A percentile compares a stretch with the other conserved stretches of the same genome.
phyloP scores from a whole-genome alignment of 1,140 invertebrate species.

The Solenopsis fugax region DNA sequence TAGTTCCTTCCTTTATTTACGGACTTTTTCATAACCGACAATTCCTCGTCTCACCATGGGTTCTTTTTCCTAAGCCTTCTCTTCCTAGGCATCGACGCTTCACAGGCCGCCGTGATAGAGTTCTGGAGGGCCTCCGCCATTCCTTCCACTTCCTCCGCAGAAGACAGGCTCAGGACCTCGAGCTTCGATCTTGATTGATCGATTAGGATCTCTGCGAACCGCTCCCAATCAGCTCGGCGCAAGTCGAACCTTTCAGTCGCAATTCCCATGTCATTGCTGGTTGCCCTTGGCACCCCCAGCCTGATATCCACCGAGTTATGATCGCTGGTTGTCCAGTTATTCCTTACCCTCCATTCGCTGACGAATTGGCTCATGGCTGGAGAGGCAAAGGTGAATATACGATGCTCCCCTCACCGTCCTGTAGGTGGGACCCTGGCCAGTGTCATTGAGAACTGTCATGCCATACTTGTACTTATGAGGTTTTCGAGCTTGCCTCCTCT shows the following conservation, averaged over 20 bases:
- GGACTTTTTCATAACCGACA: too few relatives aligned
- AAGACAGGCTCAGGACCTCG: too few relatives aligned
- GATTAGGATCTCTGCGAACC: not conserved
- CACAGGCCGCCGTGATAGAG: not conserved
- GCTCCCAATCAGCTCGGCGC: not conserved
- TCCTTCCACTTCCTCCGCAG: not conserved
- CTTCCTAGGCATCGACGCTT: too few relatives aligned
- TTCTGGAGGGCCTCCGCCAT: not conserved
- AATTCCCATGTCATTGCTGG: too few relatives aligned
- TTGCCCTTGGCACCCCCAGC: not conserved
- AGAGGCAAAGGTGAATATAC: not conserved
- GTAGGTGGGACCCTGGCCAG: not conserved
- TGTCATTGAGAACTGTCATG: not conserved
- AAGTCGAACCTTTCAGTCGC: slow-evolving; percentile 29
- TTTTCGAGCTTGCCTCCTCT: not conserved
- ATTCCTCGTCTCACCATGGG: too few relatives aligned
- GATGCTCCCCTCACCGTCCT: not conserved
- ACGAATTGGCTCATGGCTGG: not conserved
- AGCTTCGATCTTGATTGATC: too few relatives aligned
- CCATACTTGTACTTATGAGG: not conserved
- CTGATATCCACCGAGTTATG: not conserved
- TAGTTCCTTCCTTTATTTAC: too few relatives aligned
- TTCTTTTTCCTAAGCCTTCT: too few relatives aligned
- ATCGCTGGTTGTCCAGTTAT: not conserved
- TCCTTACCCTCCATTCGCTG: not conserved